These are phyloP conservation scores for Tenthredo mesomela DNA, from an alignment of 2,888 invertebrate species.

Conservation along the genomic window DNA sequence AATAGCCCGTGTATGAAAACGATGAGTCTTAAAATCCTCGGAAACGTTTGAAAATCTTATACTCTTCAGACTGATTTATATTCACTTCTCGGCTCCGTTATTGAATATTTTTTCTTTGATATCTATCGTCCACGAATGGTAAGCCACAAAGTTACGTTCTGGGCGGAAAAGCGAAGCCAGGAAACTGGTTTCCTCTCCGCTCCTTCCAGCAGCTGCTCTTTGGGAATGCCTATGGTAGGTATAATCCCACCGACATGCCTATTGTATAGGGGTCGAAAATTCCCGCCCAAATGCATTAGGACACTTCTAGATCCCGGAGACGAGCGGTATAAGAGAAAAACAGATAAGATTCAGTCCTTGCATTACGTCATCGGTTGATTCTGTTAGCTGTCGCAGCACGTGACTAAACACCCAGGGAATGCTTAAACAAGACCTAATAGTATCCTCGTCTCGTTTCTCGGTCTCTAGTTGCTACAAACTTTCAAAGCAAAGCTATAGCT, in stretches of 20 bases:
- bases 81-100: neutral
- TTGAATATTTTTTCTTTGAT: neutral
- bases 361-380: neutral
- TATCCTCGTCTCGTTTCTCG: neutral
- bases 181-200: neutral
- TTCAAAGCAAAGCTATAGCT: neutral
- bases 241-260: neutral
- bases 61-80: neutral
- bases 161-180: neutral
- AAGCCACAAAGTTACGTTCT: neutral
- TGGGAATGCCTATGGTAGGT: neutral
- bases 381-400: too few species aligned
- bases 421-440: neutral
- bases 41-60: neutral
- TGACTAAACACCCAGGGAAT: too few species aligned
- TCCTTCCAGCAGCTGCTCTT: neutral
- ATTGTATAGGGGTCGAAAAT: neutral
- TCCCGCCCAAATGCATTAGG: neutral
- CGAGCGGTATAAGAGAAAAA: neutral
- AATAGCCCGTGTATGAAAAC: too few species aligned
- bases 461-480: neutral
- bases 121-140: neutral
- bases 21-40: too few species aligned
- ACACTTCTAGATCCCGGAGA: neutral
- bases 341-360: neutral